A percentile compares a stretch with the other conserved stretches of the same genome.
Conservation (phyloP, 2,797 vertebrate species). For the Toxotes lorentzi region DNA sequence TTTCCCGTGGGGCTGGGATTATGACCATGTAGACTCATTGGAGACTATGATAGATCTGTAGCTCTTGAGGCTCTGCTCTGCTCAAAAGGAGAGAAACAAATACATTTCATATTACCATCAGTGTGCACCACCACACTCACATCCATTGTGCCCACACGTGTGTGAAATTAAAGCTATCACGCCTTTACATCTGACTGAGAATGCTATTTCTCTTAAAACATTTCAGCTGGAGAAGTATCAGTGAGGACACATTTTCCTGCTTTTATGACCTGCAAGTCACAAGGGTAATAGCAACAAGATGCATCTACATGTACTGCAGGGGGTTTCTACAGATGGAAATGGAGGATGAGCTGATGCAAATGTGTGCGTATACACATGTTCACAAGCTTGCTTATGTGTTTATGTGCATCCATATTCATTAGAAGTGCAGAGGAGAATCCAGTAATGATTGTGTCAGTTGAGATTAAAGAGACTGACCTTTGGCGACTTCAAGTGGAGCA, state of each 20-base stretch:
- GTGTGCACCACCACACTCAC: slow-evolving; percentile 59
- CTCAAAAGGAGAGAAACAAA: slow-evolving; percentile 68
- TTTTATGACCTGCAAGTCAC: slow-evolving; percentile 69
- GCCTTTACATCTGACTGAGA: slow-evolving; percentile 76
- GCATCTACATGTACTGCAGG: slow-evolving; percentile 61
- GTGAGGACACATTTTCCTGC: slow-evolving; percentile 71
- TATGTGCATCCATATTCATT: slow-evolving; percentile 83
- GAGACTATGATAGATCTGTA: slow-evolving; percentile 45
- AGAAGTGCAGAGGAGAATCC: slow-evolving; percentile 71
- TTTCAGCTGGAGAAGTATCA: slow-evolving; percentile 66
- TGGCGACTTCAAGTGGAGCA: slow-evolving; percentile 67
- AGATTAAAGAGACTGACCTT: slow-evolving; percentile 85
- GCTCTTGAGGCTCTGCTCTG: slow-evolving; percentile 41
- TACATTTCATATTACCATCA: slow-evolving; percentile 65
- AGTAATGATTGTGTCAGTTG: slow-evolving; percentile 81
- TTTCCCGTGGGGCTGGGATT: slow-evolving; percentile 33
- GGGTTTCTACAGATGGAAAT: slow-evolving; percentile 58
- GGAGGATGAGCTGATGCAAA: not conserved
- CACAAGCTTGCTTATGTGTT: slow-evolving; percentile 50
- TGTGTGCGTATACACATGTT: slow-evolving; percentile 27
- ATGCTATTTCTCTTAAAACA: slow-evolving; percentile 77
- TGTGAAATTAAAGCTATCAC: slow-evolving; percentile 86
- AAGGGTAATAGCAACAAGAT: slow-evolving; percentile 71
- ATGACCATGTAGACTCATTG: slow-evolving; percentile 42
- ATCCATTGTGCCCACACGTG: slow-evolving; percentile 78